Conservation (phyloP, 2,888 invertebrate genomes). For the Magallana nippona region DNA sequence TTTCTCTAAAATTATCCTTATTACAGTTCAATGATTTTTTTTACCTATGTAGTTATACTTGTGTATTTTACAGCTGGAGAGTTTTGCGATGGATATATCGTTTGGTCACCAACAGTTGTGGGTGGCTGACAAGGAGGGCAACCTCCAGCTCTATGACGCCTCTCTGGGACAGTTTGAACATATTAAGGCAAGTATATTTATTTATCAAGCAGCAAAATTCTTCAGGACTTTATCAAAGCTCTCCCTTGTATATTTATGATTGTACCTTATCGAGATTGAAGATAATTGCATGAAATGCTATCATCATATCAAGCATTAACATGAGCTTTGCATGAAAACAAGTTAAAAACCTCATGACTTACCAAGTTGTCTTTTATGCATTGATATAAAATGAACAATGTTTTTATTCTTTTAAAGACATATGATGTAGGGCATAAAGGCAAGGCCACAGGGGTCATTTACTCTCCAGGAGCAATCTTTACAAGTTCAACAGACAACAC, state of each 20-base stretch:
- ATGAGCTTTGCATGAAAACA: too few species aligned
- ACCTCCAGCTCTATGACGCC: slow-evolving; percentile 71
- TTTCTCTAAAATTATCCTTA: not conserved
- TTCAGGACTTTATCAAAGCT: too few species aligned
- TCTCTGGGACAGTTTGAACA: slow-evolving; percentile 70
- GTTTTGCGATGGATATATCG: slow-evolving; percentile 69
- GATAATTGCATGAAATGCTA: too few species aligned
- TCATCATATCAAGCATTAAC: too few species aligned
- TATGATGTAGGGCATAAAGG: slow-evolving; percentile 73
- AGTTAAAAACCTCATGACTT: too few species aligned
- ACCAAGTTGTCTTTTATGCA: too few species aligned
- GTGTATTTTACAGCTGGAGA: slow-evolving; percentile 42
- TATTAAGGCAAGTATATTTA: slow-evolving; percentile 62
- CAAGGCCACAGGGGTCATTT: slow-evolving; percentile 71
- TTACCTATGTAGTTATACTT: not conserved
- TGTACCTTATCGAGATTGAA: too few species aligned
- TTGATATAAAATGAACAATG: too few species aligned
- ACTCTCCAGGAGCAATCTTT: slow-evolving; percentile 73
- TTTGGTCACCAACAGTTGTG: slow-evolving; percentile 75
- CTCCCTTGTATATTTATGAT: too few species aligned
- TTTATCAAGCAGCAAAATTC: not conserved
- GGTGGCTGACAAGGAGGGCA: slow-evolving; percentile 74
- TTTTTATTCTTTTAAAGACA: slow-evolving; percentile 62
- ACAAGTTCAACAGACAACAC: slow-evolving; percentile 74
- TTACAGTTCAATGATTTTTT: not conserved